Conservation (phyloP, 2,888 invertebrate genomes). For the Acrobasis repandana region DNA sequence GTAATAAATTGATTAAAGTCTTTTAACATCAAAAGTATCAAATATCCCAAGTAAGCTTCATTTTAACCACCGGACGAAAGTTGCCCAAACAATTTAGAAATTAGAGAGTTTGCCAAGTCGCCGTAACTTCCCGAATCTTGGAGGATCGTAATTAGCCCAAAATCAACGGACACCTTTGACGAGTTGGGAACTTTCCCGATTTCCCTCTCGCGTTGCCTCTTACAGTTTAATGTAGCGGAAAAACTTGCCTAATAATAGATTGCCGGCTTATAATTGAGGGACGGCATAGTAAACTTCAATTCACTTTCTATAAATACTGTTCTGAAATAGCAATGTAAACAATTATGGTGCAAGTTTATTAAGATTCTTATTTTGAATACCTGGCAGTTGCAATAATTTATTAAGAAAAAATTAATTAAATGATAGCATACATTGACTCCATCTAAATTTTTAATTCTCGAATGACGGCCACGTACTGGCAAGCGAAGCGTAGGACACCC, state of each 20-base stretch:
- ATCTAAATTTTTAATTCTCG: too few relatives aligned
- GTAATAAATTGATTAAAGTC: too few relatives aligned
- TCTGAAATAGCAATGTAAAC: background rate
- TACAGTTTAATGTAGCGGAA: constrained; percentile 15
- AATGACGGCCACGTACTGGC: too few relatives aligned
- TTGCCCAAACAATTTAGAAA: constrained; percentile 11
- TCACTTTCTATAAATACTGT: background rate
- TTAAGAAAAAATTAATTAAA: too few relatives aligned
- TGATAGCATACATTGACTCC: too few relatives aligned
- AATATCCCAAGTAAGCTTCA: background rate
- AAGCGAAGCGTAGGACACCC: too few relatives aligned
- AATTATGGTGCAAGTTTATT: too few relatives aligned
- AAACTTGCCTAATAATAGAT: constrained; percentile 10
- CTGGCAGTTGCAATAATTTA: too few relatives aligned
- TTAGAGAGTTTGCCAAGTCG: constrained; percentile 14
- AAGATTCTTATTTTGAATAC: too few relatives aligned
- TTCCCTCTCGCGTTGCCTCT: constrained; percentile 6
- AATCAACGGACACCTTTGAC: constrained; percentile 20
- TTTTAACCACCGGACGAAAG: background rate
- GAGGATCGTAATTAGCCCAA: constrained; percentile 9
- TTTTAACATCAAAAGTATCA: background rate
- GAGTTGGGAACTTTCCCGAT: constrained; percentile 1
- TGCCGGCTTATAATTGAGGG: background rate
- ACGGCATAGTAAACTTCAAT: background rate
- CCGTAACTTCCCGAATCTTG: constrained; percentile 8